Conservation (phyloP, 53 echinoderm and acorn worm species). For the Holothuria leucospilota region DNA sequence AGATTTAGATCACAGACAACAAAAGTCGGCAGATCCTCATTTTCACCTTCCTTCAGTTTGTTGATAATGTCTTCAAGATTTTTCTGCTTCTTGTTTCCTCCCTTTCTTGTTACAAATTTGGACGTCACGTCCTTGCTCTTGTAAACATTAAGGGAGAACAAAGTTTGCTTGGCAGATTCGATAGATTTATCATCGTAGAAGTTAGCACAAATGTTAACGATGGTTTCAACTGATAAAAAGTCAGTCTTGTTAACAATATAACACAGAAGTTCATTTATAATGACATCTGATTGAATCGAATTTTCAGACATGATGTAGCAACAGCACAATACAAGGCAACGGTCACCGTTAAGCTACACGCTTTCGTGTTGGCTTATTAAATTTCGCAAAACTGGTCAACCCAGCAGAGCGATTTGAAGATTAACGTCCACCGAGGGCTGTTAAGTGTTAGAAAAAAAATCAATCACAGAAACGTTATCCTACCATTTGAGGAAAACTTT, state of each 20-base stretch:
- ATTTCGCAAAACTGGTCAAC: no score
- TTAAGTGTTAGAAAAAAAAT: no score
- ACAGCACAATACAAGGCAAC: not conserved
- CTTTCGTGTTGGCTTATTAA: no score
- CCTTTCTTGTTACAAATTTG: slow-evolving; percentile 3
- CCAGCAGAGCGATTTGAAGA: no score
- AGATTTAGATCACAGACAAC: not conserved
- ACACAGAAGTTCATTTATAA: slow-evolving; percentile 3
- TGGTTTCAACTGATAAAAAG: not conserved
- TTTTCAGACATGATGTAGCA: not conserved
- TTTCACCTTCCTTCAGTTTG: slow-evolving; percentile 16
- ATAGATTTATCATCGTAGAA: slow-evolving; percentile 1
- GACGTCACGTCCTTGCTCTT: slow-evolving; percentile 7
- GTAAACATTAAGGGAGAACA: not conserved
- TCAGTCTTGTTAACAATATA: not conserved
- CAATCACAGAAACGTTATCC: no score
- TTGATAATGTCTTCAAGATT: no score
- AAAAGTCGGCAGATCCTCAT: slow-evolving; percentile 13
- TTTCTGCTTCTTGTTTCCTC: slow-evolving; percentile 17
- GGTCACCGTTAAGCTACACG: no score
- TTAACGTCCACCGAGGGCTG: no score
- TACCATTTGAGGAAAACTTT: no score
- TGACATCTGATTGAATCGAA: slow-evolving; percentile 5
- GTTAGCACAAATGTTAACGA: not conserved
- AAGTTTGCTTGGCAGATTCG: slow-evolving; percentile 16